Base-by-base conservation (phyloP, 2,888 invertebrate species). In the Stegana nigrithorax region DNA sequence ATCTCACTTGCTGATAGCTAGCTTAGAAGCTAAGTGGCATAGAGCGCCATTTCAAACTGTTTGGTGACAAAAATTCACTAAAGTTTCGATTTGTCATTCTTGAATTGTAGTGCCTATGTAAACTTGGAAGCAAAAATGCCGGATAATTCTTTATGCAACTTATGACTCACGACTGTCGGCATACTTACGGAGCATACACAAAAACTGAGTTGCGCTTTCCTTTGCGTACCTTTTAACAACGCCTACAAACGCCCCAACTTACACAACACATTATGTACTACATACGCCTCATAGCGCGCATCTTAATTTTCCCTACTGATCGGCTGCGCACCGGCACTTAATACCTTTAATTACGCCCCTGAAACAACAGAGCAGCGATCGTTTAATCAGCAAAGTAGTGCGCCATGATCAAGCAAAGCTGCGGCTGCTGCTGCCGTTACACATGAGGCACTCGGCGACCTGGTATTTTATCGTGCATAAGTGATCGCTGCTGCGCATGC, bases 291-390 rank as follows among this genome's bases (percentile, higher is more conserved):
- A 12, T 47, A 65, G 45, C n/a, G n/a, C n/a, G n/a, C n/a, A n/a
- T n/a, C n/a, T 26, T 21, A 21, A 59, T 65, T 72, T 73, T 63
- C 72, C 26, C 55, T 17, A 55, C 53, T 47, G 60, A 42, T 32
- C 21, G 17, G n/a, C n/a, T n/a, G n/a, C n/a, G n/a, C n/a, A 26
- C 17, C 17, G 27, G 19, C 26, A 68, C 71, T 68, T 67, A 73
- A 76, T 72, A 74, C 77, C 73, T 77, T 79, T 79, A 75, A 75
- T 78, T 78, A 75, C 75, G 79, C 71, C 77, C 73, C 79, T 55
- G 32, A 26, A 21, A 55, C 53, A 55, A 19, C 53, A 55, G 14
- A 36, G 26, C 14, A 78, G 74, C 79, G 17, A 10, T 21, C 61
- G 64, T 68, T 77, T 71, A 75, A 78, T 76, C 75, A 75, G 75